Percentiles rank a stretch among this genome's conserved stretches.
These are phyloP conservation scores for Calliphora vicina DNA, from an alignment of 1,140 invertebrate species.

Conservation along the genomic window DNA sequence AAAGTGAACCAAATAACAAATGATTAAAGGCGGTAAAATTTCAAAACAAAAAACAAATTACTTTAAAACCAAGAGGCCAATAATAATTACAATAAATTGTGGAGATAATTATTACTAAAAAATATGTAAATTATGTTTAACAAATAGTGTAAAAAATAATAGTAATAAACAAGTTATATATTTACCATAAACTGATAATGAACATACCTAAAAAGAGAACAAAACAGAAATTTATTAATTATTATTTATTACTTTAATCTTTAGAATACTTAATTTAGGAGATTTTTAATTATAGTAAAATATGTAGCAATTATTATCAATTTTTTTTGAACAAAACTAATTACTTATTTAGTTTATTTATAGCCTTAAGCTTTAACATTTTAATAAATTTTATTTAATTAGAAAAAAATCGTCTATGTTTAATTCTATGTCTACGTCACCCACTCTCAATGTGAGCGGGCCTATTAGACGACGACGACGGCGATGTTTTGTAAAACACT, in stretches of 20 bases:
- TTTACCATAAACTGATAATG: too few relatives aligned
- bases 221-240: too few relatives aligned
- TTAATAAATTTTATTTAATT: too few relatives aligned
- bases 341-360: neutral
- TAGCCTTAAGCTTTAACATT: neutral
- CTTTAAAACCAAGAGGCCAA: neutral
- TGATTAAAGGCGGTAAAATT: neutral
- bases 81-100: neutral
- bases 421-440: neutral
- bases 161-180: too few relatives aligned
- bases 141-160: too few relatives aligned
- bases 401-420: too few relatives aligned
- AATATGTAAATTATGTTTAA: neutral
- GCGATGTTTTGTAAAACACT: neutral
- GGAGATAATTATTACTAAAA: neutral
- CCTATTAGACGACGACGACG: neutral
- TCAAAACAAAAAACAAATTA: neutral
- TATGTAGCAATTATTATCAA: too few relatives aligned
- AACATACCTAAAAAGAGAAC: too few relatives aligned
- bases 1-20: neutral
- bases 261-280: too few relatives aligned
- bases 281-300: too few relatives aligned
- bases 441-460: neutral
- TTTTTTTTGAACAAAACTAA: too few relatives aligned
- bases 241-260: too few relatives aligned